Percentiles rank a stretch among this genome's conserved stretches.
phyloP scores from a whole-genome alignment of 2,113 vertebrate genomes.

The Aythya baeri region DNA sequence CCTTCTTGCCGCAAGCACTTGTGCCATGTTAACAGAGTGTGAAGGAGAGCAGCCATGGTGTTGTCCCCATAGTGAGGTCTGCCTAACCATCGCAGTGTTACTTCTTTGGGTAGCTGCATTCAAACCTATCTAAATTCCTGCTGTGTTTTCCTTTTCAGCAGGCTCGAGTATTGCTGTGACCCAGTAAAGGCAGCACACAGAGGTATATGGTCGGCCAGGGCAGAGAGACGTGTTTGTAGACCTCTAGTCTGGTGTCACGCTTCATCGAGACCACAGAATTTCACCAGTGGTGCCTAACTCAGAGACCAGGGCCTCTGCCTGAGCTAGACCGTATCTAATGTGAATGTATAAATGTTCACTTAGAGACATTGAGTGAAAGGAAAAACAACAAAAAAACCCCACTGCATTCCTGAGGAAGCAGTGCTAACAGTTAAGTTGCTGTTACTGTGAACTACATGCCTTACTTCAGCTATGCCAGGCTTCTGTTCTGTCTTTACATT shows the following conservation, averaged over 20 bases:
- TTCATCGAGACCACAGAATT: background rate
- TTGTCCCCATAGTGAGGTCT: rapidly evolving
- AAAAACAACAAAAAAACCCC: background rate
- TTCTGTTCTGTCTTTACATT: background rate
- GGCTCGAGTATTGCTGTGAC: background rate
- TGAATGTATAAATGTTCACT: background rate
- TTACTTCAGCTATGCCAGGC: background rate
- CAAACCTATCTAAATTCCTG: background rate
- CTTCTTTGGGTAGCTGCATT: background rate
- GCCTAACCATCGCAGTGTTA: background rate
- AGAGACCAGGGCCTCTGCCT: background rate
- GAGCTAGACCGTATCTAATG: background rate
- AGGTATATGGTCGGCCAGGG: background rate
- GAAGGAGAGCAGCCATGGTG: background rate
- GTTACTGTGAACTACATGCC: background rate
- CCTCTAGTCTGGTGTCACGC: background rate
- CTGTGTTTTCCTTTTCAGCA: background rate
- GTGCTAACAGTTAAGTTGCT: background rate
- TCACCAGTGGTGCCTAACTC: background rate
- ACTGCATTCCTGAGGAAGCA: background rate
- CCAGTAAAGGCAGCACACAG: background rate
- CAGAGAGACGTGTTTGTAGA: background rate
- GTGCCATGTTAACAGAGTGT: rapidly evolving
- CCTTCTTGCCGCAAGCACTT: background rate
- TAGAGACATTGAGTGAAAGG: background rate